Conservation (phyloP, 37 sponge, comb jelly and placozoan genomes). For the Corticium candelabrum region DNA sequence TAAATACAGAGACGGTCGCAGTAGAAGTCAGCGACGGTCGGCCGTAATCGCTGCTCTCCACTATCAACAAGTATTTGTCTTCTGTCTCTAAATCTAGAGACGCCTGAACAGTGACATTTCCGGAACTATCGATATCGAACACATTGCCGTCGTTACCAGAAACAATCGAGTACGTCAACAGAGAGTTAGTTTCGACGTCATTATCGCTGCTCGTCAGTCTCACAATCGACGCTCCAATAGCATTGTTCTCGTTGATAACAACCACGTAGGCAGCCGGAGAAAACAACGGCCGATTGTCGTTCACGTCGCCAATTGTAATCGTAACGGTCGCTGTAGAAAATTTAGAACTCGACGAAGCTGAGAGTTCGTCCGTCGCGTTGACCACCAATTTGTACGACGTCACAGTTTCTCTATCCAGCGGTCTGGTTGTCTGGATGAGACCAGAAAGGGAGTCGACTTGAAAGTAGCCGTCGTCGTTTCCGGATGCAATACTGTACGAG, state of each 20-base stretch:
- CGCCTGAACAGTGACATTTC: background rate
- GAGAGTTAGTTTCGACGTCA: background rate
- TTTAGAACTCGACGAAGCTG: no score
- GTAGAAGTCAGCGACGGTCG: background rate
- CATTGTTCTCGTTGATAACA: conserved; percentile 14
- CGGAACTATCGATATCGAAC: conserved; percentile 22
- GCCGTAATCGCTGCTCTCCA: background rate
- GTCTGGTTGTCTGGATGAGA: background rate
- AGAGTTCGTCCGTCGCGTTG: background rate
- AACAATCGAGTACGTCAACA: background rate
- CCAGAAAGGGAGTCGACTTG: background rate
- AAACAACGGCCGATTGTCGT: background rate
- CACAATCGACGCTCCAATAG: background rate
- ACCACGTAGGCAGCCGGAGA: conserved; percentile 26
- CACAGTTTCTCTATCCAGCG: background rate
- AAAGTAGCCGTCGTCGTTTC: background rate
- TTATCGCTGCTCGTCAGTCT: background rate
- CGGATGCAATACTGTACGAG: background rate
- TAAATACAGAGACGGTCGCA: background rate
- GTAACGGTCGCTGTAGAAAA: background rate
- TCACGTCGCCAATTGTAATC: background rate
- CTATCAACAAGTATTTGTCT: background rate
- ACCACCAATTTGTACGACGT: background rate
- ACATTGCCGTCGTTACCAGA: conserved; percentile 7
- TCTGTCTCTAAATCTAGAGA: conserved; percentile 31